Conservation (phyloP, 2,888 invertebrate species). For the Rhimphoctona megacephalus region DNA sequence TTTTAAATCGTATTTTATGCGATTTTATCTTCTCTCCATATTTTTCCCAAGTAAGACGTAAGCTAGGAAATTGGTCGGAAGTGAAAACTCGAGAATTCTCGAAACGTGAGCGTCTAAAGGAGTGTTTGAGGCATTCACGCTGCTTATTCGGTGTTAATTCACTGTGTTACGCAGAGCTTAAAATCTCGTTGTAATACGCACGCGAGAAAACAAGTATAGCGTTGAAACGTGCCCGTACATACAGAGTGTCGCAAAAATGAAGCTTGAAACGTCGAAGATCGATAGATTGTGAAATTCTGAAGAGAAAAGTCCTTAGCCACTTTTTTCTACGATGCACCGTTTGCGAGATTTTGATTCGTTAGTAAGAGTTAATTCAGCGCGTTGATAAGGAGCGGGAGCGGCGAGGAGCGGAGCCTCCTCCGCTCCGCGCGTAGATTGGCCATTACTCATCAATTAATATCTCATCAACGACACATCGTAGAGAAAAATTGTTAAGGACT, state of each 20-base stretch:
- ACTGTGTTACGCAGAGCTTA: not conserved
- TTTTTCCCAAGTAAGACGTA: constrained; percentile 1
- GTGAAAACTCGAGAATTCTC: constrained; percentile 65
- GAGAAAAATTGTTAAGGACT: not conserved
- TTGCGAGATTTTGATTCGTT: not conserved
- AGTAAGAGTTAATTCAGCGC: not conserved
- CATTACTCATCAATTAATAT: not conserved
- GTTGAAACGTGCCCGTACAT: not conserved
- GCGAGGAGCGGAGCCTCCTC: not conserved
- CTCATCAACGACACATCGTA: not conserved
- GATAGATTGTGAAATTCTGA: not conserved
- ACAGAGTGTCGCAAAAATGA: not conserved
- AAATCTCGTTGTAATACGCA: constrained; percentile 3
- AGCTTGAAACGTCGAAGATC: not conserved
- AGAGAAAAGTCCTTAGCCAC: not conserved
- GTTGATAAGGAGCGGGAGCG: not conserved
- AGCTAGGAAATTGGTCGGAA: constrained; percentile 64
- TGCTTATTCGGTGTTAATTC: constrained; percentile 62
- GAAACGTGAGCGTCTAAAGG: constrained; percentile 3
- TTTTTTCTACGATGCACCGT: not conserved
- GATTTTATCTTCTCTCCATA: not conserved
- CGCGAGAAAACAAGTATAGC: constrained; percentile 5
- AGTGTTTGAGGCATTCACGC: constrained; percentile 14
- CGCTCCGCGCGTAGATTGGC: not conserved
- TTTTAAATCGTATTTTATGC: not conserved